Conservation (phyloP, 2,113 vertebrate species). For the Daphoenositta chrysoptera region DNA sequence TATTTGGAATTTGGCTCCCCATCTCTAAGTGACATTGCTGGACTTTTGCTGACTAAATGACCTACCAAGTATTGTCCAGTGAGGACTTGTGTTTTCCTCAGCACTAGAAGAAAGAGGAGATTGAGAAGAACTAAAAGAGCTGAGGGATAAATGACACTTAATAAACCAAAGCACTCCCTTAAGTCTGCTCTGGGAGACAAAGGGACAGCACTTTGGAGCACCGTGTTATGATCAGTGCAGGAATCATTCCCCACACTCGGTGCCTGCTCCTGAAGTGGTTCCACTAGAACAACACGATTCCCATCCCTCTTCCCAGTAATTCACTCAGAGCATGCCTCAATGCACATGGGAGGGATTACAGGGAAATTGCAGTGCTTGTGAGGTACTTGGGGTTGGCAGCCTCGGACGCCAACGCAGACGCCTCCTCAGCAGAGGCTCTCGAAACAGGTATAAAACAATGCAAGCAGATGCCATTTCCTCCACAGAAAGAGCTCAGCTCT, state of each 20-base stretch:
- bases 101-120: neutral
- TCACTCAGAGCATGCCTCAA: neutral
- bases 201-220: neutral
- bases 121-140: neutral
- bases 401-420: neutral
- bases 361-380: neutral
- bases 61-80: neutral
- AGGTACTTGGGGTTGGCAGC: neutral
- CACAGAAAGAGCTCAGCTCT: neutral
- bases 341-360: neutral
- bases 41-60: neutral
- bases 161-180: neutral
- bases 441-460: slow-evolving; percentile 12
- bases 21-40: neutral
- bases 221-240: neutral
- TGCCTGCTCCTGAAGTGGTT: neutral
- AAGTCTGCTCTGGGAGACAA: neutral
- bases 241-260: neutral
- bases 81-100: neutral
- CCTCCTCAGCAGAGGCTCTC: neutral
- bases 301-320: neutral
- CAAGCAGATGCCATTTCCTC: slow-evolving; percentile 3
- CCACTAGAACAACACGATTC: neutral
- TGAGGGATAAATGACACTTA: neutral
- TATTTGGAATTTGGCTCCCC: neutral